Percentiles rank a stretch among this genome's conserved stretches.
Conservation (phyloP, 1,140 invertebrate genomes). For the Gonatopus flavifemur region DNA sequence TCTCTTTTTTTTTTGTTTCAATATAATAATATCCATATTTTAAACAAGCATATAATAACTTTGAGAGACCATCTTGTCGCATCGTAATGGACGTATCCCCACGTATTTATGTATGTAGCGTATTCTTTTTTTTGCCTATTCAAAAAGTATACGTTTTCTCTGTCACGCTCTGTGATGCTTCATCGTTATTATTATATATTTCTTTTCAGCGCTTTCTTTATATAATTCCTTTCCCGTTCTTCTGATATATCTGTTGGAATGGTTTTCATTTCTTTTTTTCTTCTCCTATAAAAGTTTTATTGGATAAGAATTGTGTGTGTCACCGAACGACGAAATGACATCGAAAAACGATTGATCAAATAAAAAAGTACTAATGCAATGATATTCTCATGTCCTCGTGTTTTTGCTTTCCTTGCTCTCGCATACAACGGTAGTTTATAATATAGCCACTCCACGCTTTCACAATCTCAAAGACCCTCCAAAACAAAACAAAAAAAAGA, state of each 20-base stretch:
- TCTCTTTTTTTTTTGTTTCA: constrained; percentile 1
- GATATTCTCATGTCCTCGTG: too few species aligned
- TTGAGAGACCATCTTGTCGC: constrained; percentile 36
- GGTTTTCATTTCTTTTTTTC: constrained; percentile 34
- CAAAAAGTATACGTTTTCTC: constrained; percentile 28
- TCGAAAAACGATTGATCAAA: too few species aligned
- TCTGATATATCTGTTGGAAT: constrained; percentile 35
- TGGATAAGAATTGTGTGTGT: too few species aligned
- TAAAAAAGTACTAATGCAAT: too few species aligned
- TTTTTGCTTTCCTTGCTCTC: too few species aligned
- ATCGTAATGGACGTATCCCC: constrained; percentile 27
- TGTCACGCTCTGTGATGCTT: constrained; percentile 34
- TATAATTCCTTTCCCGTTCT: constrained; percentile 10
- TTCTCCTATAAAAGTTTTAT: too few species aligned
- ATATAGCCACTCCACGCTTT: background rate
- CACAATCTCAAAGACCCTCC: constrained; percentile 6
- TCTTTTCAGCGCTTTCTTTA: background rate
- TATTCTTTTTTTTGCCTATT: too few species aligned
- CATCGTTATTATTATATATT: background rate
- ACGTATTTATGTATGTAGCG: constrained; percentile 28
- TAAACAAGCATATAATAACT: constrained; percentile 10
- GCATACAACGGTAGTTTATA: too few species aligned
- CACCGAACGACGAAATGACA: too few species aligned
- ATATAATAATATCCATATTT: constrained; percentile 3
- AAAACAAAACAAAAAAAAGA: constrained; percentile 20